These are phyloP conservation scores for Drosophila maculinotata DNA, from an alignment of 2,888 invertebrate species.

Conservation along the genomic window DNA sequence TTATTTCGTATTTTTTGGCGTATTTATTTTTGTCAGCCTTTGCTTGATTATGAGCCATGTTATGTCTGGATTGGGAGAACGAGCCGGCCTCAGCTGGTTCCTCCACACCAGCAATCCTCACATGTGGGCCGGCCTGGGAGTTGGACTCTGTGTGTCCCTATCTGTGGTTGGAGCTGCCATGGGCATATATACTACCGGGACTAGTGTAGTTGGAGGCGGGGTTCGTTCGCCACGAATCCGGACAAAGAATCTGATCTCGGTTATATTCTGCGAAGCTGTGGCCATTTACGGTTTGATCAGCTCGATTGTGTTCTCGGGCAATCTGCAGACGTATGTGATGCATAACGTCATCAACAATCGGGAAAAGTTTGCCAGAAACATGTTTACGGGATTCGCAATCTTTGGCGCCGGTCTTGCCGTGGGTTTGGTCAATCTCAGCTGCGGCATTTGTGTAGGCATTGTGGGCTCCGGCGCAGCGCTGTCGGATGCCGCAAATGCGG, in stretches of 20 bases:
- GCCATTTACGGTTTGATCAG: conserved; percentile 99
- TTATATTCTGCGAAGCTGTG: conserved; percentile 99
- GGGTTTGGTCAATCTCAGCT: conserved; percentile 97
- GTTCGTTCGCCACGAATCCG: conserved; percentile 99
- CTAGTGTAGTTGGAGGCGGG: conserved; percentile 98
- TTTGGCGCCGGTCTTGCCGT: conserved; percentile 98
- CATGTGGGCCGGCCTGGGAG: conserved; percentile 98
- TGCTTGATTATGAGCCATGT: conserved; percentile 86
- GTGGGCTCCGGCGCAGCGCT: conserved; percentile 99
- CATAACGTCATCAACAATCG: conserved; percentile 55
- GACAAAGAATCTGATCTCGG: conserved; percentile 99
- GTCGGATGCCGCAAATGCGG: conserved; percentile 98
- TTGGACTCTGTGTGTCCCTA: conserved; percentile 96
- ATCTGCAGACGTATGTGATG: conserved; percentile 86
- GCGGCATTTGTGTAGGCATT: conserved; percentile 96
- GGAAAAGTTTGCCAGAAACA: conserved; percentile 88
- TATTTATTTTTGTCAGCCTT: conserved; percentile 86
- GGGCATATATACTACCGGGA: conserved; percentile 98
- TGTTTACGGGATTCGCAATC: conserved; percentile 95
- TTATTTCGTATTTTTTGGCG: conserved; percentile 81
- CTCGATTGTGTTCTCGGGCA: conserved; percentile 97
- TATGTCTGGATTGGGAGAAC: conserved; percentile 93
- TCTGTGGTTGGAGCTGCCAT: conserved; percentile 99
- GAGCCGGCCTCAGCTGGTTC: conserved; percentile 95
- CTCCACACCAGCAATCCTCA: conserved; percentile 94